phyloP scores from a whole-genome alignment of 2,888 invertebrate species.

The Drosophila prolongata region DNA sequence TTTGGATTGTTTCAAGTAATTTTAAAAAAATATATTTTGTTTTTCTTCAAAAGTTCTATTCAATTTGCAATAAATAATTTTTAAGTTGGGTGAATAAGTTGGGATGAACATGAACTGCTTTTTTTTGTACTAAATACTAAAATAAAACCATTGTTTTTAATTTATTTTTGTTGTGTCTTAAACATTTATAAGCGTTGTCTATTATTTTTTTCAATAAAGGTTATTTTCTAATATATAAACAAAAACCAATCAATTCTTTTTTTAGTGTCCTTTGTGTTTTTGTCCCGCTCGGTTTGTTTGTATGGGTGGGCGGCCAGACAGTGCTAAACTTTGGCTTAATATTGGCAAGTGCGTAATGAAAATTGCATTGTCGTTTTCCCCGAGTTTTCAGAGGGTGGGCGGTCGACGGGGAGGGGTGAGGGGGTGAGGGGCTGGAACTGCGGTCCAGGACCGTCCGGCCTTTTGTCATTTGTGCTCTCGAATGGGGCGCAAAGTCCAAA shows the following conservation, averaged over 20 bases:
- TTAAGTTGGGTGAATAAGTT: too few species aligned
- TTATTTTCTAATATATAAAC: too few species aligned
- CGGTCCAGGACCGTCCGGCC: conserved; percentile 12
- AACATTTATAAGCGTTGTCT: neutral
- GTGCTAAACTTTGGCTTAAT: conserved; percentile 64
- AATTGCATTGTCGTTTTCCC: conserved; percentile 67
- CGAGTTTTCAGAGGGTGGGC: conserved; percentile 16
- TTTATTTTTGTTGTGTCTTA: too few species aligned
- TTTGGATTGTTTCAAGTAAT: too few species aligned
- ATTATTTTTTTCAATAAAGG: too few species aligned
- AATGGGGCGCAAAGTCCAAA: conserved; percentile 40
- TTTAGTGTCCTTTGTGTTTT: conserved; percentile 18
- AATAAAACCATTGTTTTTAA: too few species aligned
- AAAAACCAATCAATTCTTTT: neutral
- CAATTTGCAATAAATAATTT: too few species aligned
- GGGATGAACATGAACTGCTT: too few species aligned
- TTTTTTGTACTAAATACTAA: too few species aligned
- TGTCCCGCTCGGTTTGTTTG: conserved; percentile 10
- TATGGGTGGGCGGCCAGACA: conserved; percentile 29
- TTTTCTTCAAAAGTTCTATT: too few species aligned
- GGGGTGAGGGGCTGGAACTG: neutral
- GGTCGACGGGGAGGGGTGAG: neutral
- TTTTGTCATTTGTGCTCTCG: conserved; percentile 35
- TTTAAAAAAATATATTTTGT: neutral
- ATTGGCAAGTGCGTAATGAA: conserved; percentile 69